These are phyloP conservation scores for Hyles vespertilio DNA, from an alignment of 1,140 invertebrate genomes.

Conservation along the genomic window DNA sequence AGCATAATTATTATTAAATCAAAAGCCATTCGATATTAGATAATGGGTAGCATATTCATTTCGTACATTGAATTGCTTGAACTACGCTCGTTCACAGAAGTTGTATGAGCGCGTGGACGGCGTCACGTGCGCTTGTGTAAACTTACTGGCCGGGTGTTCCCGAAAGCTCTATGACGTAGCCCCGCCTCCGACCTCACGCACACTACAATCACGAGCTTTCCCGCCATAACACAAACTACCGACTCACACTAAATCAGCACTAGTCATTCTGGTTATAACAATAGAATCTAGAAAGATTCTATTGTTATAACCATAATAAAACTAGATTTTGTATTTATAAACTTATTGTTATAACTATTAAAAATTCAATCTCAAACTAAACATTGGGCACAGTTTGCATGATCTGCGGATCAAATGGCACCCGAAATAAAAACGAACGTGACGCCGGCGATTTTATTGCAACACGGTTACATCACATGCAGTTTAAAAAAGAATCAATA, in stretches of 20 bases:
- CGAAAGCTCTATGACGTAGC: slow-evolving; percentile 40
- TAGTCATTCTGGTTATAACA: too few relatives aligned
- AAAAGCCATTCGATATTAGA: too few relatives aligned
- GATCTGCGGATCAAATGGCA: not conserved
- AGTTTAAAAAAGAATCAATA: too few relatives aligned
- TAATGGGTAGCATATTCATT: too few relatives aligned
- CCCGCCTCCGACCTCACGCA: slow-evolving; percentile 31
- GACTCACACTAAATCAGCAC: slow-evolving; percentile 15
- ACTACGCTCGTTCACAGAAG: not conserved
- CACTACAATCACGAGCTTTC: slow-evolving; percentile 26
- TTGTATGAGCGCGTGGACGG: slow-evolving; percentile 30
- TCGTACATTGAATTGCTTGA: not conserved
- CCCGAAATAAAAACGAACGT: slow-evolving; percentile 1
- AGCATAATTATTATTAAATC: too few relatives aligned
- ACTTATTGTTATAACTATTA: too few relatives aligned
- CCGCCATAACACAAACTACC: slow-evolving; percentile 16
- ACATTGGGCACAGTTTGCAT: too few relatives aligned
- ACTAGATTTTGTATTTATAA: too few relatives aligned
- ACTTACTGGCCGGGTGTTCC: slow-evolving; percentile 14
- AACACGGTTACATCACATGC: not conserved
- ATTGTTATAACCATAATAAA: too few relatives aligned
- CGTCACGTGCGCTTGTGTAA: slow-evolving; percentile 46
- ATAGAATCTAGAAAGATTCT: too few relatives aligned
- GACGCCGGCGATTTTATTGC: not conserved
- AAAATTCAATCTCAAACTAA: too few relatives aligned